Percentiles rank a stretch among this genome's conserved stretches.
These are phyloP conservation scores for Nomada fabriciana DNA, from an alignment of 2,888 invertebrate genomes.

Conservation along the genomic window DNA sequence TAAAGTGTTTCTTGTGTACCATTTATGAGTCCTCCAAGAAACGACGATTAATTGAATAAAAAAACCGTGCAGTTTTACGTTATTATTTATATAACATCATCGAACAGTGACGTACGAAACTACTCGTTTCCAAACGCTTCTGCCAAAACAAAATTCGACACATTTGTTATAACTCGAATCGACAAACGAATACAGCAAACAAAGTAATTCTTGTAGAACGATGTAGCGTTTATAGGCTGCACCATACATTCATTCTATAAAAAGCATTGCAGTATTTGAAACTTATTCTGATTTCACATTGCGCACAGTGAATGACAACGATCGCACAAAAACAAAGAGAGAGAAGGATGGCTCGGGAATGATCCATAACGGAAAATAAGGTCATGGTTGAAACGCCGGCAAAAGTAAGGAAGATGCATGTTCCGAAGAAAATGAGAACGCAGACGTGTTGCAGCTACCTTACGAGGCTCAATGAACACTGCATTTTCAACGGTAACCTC, in stretches of 20 bases:
- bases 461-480: conserved; percentile 21
- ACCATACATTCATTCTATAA: background rate
- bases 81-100: too few species aligned
- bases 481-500: conserved; percentile 21
- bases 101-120: too few species aligned
- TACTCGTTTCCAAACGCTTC: too few species aligned
- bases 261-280: background rate
- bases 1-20: too few species aligned
- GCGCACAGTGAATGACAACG: conserved; percentile 1
- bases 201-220: background rate
- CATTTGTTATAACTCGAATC: too few species aligned
- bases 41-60: too few species aligned
- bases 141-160: too few species aligned
- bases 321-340: background rate
- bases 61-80: too few species aligned
- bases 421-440: conserved; percentile 21
- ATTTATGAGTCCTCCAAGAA: too few species aligned
- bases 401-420: conserved; percentile 23
- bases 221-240: background rate
- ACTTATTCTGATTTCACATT: background rate
- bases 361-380: conserved; percentile 35
- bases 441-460: conserved; percentile 8
- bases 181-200: too few species aligned
- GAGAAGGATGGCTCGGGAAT: conserved; percentile 9
- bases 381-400: conserved; percentile 19